Base-by-base conservation (phyloP, 2,888 invertebrate species). In the Chaitophorus viminalis region DNA sequence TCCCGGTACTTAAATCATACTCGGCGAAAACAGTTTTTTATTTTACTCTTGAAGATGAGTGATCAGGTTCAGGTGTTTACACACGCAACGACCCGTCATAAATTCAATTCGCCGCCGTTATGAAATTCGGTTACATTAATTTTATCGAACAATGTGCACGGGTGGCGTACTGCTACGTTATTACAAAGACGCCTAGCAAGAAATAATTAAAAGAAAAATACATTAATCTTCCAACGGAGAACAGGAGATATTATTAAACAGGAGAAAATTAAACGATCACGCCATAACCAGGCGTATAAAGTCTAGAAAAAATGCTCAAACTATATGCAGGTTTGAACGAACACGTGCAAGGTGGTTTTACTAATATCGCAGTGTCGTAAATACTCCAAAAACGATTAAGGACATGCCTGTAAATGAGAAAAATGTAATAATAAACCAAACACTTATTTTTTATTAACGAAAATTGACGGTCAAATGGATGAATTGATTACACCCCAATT, bases 131-230 rank as follows among this genome's bases (percentile, higher is more conserved):
- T 84, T 76, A 65, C 65, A 84, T 76, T 84, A 84, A 84, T 84
- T 85, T 85, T 77, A 77, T 76, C 75, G 65, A 83, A 83, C 54
- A 83, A 36, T 82, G 25, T 82, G 31, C 31, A 52, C 17, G 31
- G 21, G n/a, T 11, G 31, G 25, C 33, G 46, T 1, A 18, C 25
- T 25, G 60, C 29, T 46, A 21, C 17, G 65, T 25, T 33, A 74
- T 74, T 74, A 74, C 33, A 36, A 82, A 72, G 72, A 74, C 74
- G 60, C 74, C 36, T 29, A 60, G 82, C 60, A 36, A 39, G 74
- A 74, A 83, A 74, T 83, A 83, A 83, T 83, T 83, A 83, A 74
- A 83, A 54, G 82, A 75, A 74, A 68, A 83, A 75, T 54, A 82
- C 82, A 83, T 83, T 83, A 74, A 83, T 83, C 82, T 83, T 83